phyloP scores from a whole-genome alignment of 2,888 invertebrate species.

The Hofmannophila pseudospretella region DNA sequence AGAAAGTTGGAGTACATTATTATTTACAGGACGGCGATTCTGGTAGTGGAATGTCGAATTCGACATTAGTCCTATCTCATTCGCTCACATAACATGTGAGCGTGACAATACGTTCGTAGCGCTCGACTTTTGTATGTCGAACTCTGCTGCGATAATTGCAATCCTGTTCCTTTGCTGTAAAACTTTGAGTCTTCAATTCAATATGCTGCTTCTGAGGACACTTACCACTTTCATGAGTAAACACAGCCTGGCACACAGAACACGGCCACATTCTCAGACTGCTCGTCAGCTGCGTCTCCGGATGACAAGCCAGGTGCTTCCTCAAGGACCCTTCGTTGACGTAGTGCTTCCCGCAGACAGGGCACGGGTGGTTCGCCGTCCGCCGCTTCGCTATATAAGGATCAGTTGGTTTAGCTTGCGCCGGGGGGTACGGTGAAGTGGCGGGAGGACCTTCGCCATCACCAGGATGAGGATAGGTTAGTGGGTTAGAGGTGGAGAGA shows the following conservation, averaged over 20 bases:
- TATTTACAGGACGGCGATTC: too few relatives aligned
- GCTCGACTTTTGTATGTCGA: too few relatives aligned
- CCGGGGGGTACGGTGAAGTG: constrained; percentile 78
- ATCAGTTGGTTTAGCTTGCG: constrained; percentile 80
- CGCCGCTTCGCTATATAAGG: constrained; percentile 95
- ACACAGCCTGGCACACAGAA: constrained; percentile 96
- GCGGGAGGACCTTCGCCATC: constrained; percentile 75
- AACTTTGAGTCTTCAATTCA: too few relatives aligned
- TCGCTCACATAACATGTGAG: too few relatives aligned
- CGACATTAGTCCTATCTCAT: too few relatives aligned
- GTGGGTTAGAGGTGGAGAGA: constrained; percentile 55
- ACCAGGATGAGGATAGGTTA: constrained; percentile 73
- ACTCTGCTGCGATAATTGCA: too few relatives aligned
- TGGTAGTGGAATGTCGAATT: too few relatives aligned
- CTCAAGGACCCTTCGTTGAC: constrained; percentile 95
- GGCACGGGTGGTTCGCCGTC: constrained; percentile 96
- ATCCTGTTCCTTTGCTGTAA: too few relatives aligned
- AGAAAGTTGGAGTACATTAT: too few relatives aligned
- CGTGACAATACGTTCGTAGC: too few relatives aligned
- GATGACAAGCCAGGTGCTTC: constrained; percentile 95
- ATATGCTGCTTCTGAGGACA: too few relatives aligned
- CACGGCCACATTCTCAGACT: constrained; percentile 97
- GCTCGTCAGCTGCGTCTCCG: constrained; percentile 92
- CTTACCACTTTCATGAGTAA: constrained; percentile 95
- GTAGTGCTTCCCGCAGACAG: constrained; percentile 96